Conservation (phyloP, 92 coral and sea anemone species). For the Porites evermanni region DNA sequence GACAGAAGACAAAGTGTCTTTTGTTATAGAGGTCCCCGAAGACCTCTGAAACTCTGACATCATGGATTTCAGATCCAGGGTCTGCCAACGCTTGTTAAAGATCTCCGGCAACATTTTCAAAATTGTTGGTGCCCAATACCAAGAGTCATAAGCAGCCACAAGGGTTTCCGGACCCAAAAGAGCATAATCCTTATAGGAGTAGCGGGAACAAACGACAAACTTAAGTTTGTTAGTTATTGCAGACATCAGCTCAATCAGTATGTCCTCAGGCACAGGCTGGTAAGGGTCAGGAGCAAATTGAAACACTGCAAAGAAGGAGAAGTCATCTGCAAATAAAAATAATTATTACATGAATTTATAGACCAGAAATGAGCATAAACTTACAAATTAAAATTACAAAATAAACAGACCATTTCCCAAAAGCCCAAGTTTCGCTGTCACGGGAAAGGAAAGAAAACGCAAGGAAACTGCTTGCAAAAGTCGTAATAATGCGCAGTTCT, state of each 20-base stretch:
- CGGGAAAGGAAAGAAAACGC: too few species aligned
- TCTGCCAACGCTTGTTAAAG: slow-evolving; percentile 6
- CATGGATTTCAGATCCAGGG: neutral
- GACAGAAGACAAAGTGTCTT: neutral
- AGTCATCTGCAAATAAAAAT: neutral
- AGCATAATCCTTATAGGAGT: too few species aligned
- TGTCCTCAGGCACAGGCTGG: neutral
- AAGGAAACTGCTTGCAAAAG: too few species aligned
- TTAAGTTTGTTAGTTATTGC: neutral
- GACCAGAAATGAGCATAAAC: too few species aligned
- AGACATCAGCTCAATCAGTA: neutral
- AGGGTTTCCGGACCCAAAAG: neutral
- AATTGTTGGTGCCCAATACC: accelerated
- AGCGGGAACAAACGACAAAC: neutral
- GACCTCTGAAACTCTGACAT: slow-evolving; percentile 6
- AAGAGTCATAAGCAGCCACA: neutral
- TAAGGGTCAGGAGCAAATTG: too few species aligned
- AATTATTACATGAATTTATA: too few species aligned
- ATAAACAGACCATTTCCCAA: too few species aligned
- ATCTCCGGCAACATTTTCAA: neutral
- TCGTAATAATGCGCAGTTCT: too few species aligned
- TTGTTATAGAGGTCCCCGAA: neutral
- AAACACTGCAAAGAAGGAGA: neutral
- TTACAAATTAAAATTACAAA: too few species aligned
- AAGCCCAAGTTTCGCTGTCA: too few species aligned